Percentiles rank a stretch among this genome's conserved stretches.
Conservation (phyloP, 2,113 vertebrate species). For the Murina feae region DNA sequence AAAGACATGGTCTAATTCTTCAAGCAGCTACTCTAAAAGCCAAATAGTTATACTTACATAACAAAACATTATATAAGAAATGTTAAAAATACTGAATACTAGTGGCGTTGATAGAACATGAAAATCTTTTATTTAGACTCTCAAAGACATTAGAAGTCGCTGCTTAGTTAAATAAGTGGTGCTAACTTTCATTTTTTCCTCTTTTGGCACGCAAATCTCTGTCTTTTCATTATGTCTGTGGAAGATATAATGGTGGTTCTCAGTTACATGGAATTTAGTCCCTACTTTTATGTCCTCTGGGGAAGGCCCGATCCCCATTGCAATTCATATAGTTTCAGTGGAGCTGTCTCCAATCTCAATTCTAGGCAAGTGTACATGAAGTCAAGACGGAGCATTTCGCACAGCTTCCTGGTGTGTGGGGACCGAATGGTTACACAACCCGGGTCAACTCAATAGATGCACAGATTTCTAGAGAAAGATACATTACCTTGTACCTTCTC, state of each 20-base stretch:
- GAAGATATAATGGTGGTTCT: not conserved
- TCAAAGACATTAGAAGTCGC: not conserved
- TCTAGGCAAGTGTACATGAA: not conserved
- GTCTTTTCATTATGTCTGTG: not conserved
- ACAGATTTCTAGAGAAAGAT: not conserved
- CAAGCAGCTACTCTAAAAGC: not conserved
- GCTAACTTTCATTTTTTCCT: not conserved
- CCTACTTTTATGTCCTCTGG: not conserved
- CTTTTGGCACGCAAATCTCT: not conserved
- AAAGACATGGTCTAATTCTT: not conserved
- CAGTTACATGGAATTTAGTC: not conserved
- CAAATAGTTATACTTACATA: constrained; percentile 58
- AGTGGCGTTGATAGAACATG: not conserved
- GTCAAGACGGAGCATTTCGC: not conserved
- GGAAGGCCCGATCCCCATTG: not conserved
- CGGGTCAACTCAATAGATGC: not conserved
- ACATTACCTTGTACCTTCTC: not conserved
- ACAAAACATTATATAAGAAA: constrained; percentile 34
- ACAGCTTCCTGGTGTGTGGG: not conserved
- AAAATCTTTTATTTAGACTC: not conserved
- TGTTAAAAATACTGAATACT: constrained; percentile 39
- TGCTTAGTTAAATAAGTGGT: not conserved
- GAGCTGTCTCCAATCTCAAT: not conserved
- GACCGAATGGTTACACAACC: not conserved
- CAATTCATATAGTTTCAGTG: not conserved